A percentile compares a stretch with the other conserved stretches of the same genome.
phyloP scores from a whole-genome alignment of 2,888 invertebrate species.

The Galeopsomyia nigrocyanea region DNA sequence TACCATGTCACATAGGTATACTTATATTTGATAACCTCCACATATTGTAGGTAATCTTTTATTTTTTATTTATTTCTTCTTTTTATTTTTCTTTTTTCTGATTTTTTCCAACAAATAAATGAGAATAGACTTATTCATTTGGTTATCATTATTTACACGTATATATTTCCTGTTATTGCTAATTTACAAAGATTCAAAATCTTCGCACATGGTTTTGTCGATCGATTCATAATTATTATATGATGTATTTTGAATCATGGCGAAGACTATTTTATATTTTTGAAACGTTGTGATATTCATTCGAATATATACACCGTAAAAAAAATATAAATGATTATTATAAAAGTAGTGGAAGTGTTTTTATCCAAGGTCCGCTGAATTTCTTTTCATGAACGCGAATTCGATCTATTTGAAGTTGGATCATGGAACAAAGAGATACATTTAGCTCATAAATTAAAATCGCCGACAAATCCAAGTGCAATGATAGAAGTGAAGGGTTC shows the following conservation, averaged over 20 bases:
- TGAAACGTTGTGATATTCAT: background rate
- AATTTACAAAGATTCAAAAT: slow-evolving; percentile 57
- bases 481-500: slow-evolving; percentile 25
- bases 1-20: slow-evolving; percentile 46
- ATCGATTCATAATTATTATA: slow-evolving; percentile 2
- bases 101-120: slow-evolving; percentile 37
- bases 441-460: background rate
- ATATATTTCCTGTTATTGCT: slow-evolving; percentile 61
- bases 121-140: slow-evolving; percentile 30
- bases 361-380: too few relatives aligned
- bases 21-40: slow-evolving; percentile 31
- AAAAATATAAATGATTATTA: too few relatives aligned
- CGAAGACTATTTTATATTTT: background rate
- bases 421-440: background rate
- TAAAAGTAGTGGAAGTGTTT: too few relatives aligned
- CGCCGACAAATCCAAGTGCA: slow-evolving; percentile 39
- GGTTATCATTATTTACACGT: slow-evolving; percentile 58
- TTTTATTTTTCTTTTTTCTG: slow-evolving; percentile 40
- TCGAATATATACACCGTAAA: too few relatives aligned
- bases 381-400: too few relatives aligned
- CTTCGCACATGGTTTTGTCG: slow-evolving; percentile 37
- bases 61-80: slow-evolving; percentile 34
- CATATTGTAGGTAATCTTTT: slow-evolving; percentile 4
- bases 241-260: slow-evolving; percentile 1
- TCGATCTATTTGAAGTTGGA: too few relatives aligned